These are phyloP conservation scores for Argyresthia albistria DNA, from an alignment of 2,888 invertebrate species.

Conservation along the genomic window DNA sequence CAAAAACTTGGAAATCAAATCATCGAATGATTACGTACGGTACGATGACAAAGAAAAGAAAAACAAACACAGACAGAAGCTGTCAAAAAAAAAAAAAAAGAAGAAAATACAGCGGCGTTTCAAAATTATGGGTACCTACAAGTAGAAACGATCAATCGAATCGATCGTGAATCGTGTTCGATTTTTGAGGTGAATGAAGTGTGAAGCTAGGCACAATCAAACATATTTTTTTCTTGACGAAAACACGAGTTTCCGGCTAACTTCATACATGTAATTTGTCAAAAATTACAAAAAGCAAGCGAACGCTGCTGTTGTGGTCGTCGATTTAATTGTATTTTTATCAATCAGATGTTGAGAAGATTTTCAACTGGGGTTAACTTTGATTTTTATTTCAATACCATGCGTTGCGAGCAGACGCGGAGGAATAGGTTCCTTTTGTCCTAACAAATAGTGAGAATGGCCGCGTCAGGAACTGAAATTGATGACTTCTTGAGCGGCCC, in stretches of 20 bases:
- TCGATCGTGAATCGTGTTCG: too few species aligned
- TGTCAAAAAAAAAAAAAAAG: too few species aligned
- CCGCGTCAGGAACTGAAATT: slow-evolving; percentile 80
- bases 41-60: too few species aligned
- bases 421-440: slow-evolving; percentile 43
- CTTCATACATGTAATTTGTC: neutral
- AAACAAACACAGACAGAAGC: too few species aligned
- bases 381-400: slow-evolving; percentile 39
- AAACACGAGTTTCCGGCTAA: neutral
- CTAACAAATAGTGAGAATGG: slow-evolving; percentile 63
- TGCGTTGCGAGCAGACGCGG: slow-evolving; percentile 37
- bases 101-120: too few species aligned
- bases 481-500: slow-evolving; percentile 89
- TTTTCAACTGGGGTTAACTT: slow-evolving; percentile 24
- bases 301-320: slow-evolving; percentile 13
- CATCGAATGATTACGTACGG: too few species aligned
- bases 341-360: slow-evolving; percentile 50
- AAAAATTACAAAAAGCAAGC: slow-evolving; percentile 1
- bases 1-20: too few species aligned
- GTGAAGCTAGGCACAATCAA: too few species aligned
- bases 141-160: too few species aligned
- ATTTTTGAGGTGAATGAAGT: too few species aligned
- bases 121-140: too few species aligned
- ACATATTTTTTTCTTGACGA: too few species aligned
- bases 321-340: slow-evolving; percentile 29